Conservation (phyloP, 2,113 vertebrate species). For the Excalfactoria chinensis region DNA sequence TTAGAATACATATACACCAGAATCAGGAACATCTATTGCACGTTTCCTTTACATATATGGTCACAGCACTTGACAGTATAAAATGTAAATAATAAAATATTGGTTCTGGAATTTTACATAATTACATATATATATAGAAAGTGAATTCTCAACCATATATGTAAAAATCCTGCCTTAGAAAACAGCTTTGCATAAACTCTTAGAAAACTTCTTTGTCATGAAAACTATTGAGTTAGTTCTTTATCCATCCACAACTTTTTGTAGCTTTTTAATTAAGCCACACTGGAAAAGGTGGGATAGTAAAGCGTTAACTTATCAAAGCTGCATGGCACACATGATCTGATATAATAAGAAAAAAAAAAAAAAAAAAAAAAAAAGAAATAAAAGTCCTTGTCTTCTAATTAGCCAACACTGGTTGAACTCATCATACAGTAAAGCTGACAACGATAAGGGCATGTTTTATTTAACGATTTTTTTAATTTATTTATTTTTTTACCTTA, state of each 20-base stretch:
- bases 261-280: not conserved
- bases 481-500: not conserved
- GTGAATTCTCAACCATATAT: not conserved
- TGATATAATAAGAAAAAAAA: not conserved
- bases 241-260: not conserved
- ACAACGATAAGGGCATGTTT: conserved; percentile 1
- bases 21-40: not conserved
- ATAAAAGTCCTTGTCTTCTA: not conserved
- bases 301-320: conserved; percentile 31
- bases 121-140: not conserved
- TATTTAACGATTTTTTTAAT: not conserved
- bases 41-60: not conserved
- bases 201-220: not conserved
- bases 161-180: not conserved
- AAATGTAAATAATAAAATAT: not conserved
- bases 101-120: not conserved
- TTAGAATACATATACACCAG: not conserved
- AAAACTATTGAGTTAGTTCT: not conserved
- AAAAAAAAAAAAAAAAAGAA: not conserved
- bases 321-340: not conserved
- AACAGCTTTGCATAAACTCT: not conserved
- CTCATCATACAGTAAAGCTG: conserved; percentile 62
- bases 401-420: conserved; percentile 41
- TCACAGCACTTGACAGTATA: not conserved
- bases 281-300: not conserved